Percentiles rank a stretch among this genome's conserved stretches.
Evolutionary conservation across 2,113 vertebrate genomes (phyloP).

Genomic region (Noturus placidus): DNA sequence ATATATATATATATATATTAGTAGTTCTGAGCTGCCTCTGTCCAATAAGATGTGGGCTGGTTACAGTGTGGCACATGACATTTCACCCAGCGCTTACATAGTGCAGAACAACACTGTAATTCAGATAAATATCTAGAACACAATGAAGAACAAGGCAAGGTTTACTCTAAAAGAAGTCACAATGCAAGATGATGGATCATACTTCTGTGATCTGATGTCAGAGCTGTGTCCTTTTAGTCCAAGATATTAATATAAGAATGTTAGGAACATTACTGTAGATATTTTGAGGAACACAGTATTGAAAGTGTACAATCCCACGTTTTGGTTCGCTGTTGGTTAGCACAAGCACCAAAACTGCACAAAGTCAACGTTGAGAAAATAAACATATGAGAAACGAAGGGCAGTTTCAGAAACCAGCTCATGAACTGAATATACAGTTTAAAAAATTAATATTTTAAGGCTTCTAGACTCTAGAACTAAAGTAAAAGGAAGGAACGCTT

Average conservation of each 20-base stretch:
- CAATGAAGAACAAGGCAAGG: not conserved
- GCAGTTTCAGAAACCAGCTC: not conserved
- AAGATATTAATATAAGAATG: not conserved
- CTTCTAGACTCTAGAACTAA: not conserved
- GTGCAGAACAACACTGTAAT: no score
- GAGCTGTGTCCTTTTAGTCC: not conserved
- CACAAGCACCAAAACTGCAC: not conserved
- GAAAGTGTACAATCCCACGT: not conserved
- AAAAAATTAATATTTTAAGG: not conserved
- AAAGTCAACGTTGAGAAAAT: not conserved
- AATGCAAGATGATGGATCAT: conserved; percentile 30
- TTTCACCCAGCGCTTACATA: no score
- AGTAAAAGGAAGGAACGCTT: not conserved
- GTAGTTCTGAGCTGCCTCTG: no score
- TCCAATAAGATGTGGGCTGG: no score
- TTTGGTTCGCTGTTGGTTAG: not conserved
- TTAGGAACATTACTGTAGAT: not conserved
- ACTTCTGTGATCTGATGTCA: conserved; percentile 30
- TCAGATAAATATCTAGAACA: conserved; percentile 12
- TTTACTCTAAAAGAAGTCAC: conserved; percentile 33
- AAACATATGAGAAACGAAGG: not conserved
- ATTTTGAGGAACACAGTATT: not conserved
- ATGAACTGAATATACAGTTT: not conserved
- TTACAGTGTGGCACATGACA: no score
- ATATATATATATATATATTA: no score